A percentile compares a stretch with the other conserved stretches of the same genome.
Conservation (phyloP, 2,113 vertebrate genomes). For the Spea multiplicata region DNA sequence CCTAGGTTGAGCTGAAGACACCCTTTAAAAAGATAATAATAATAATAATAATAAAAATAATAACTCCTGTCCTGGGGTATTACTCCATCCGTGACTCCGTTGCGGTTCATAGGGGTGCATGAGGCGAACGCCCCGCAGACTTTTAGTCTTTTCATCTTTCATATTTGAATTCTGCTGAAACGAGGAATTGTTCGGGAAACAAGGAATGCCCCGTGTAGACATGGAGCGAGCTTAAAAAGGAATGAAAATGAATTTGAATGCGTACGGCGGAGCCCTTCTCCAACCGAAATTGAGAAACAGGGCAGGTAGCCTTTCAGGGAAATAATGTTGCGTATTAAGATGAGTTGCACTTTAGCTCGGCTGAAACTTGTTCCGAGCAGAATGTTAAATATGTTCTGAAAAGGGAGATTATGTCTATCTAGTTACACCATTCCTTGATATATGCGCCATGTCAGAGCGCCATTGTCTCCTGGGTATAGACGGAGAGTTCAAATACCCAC, state of each 20-base stretch:
- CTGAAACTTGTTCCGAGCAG: constrained; percentile 88
- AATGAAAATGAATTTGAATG: not conserved
- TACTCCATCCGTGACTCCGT: too few species aligned
- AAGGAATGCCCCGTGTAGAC: not conserved
- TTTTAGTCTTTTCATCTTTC: too few species aligned
- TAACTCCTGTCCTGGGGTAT: too few species aligned
- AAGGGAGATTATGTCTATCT: constrained; percentile 94
- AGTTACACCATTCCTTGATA: constrained; percentile 95
- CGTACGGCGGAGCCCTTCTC: constrained; percentile 60
- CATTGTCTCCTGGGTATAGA: constrained; percentile 99
- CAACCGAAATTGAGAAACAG: constrained; percentile 59
- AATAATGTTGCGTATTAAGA: constrained; percentile 68
- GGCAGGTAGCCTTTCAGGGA: constrained; percentile 60
- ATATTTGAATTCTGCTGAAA: constrained; percentile 1
- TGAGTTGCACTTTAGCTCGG: constrained; percentile 72
- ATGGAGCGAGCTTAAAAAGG: not conserved
- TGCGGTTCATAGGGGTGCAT: too few species aligned
- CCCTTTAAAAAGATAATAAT: too few species aligned
- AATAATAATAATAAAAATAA: too few species aligned
- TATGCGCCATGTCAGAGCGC: constrained; percentile 94
- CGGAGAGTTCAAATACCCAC: constrained; percentile 98
- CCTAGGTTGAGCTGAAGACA: too few species aligned
- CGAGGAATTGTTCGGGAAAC: not conserved
- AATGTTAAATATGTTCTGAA: constrained; percentile 91
- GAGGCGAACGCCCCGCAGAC: too few species aligned